Base-by-base conservation (phyloP, 2,888 invertebrate species). In the Plutella xylostella region DNA sequence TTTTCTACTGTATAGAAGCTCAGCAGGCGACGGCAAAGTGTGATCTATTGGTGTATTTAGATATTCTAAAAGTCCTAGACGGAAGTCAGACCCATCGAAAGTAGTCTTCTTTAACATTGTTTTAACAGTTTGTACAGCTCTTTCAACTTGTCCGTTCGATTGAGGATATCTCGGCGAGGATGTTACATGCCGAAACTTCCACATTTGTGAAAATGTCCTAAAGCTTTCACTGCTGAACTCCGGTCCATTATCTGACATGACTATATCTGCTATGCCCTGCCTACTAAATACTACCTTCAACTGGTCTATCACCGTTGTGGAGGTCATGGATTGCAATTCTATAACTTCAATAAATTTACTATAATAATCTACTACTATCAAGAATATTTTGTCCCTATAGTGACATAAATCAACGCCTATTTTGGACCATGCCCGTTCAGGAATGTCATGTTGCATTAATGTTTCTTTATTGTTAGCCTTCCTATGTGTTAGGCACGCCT, bases 401-500 rank as follows among this genome's bases (percentile, higher is more conserved):
- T 42, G 15, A 46, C 42, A 43, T 17, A 44, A 19, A 45, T 43
- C 35, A 4, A 21, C 30, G 2, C 38, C 39, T 35, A 45, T 17
- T 39, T 48, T 42, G 5, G 17, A 9, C 48, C 48, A 45, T 22
- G 30, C 45, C 17, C 28, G 15, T 12, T 41, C 22, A 14, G 45
- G 42, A 21, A 45, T 42, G 1, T 39, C 45, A 17, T 48, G 42
- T 12, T 40, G 25, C 6, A 37, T 28, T 34, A 48, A 31, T 33
- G 45, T 42, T 39, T 45, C 45, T 25, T 47, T 47, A n/a, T 38
- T 39, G 17, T 47, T 47, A 19, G 37, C 34, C 17, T 45, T 48
- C 34, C 20, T 40, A 25, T 40, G 37, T 3, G 51, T 45, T 7
- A 55, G 34, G 37, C 53, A 55, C 2, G 46, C 49, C n/a, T 52